phyloP scores from a whole-genome alignment of 2,113 vertebrate species.

The Mobula hypostoma region DNA sequence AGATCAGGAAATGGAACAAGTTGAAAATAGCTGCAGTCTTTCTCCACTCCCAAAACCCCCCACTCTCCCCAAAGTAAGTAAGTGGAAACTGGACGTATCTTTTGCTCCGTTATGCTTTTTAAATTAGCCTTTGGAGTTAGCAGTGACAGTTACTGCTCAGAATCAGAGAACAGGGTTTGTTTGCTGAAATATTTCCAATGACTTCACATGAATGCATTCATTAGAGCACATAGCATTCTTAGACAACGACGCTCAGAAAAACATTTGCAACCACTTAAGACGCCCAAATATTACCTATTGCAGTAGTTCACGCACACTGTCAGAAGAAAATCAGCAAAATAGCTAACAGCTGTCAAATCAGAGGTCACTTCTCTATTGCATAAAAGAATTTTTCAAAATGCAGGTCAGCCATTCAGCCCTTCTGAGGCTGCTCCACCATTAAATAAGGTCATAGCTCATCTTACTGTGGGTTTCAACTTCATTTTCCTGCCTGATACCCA shows the following conservation, averaged over 20 bases:
- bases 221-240: neutral
- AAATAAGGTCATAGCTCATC: too few relatives aligned
- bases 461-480: too few relatives aligned
- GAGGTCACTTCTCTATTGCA: neutral
- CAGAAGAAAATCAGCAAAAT: neutral
- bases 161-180: neutral
- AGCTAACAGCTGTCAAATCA: neutral
- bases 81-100: constrained; percentile 19
- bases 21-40: neutral
- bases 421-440: too few relatives aligned
- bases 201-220: neutral
- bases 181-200: neutral
- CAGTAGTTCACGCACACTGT: neutral
- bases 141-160: neutral
- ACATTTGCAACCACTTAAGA: neutral
- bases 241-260: constrained; percentile 9
- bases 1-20: constrained; percentile 28
- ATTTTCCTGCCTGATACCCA: too few relatives aligned
- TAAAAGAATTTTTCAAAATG: too few relatives aligned
- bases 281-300: constrained; percentile 12
- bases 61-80: neutral
- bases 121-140: neutral
- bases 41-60: neutral
- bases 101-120: neutral
- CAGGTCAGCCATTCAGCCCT: too few relatives aligned